Percentiles rank a stretch among this genome's conserved stretches.
These are phyloP conservation scores for Sebastiscus tertius DNA, from an alignment of 2,797 vertebrate genomes.

Conservation along the genomic window DNA sequence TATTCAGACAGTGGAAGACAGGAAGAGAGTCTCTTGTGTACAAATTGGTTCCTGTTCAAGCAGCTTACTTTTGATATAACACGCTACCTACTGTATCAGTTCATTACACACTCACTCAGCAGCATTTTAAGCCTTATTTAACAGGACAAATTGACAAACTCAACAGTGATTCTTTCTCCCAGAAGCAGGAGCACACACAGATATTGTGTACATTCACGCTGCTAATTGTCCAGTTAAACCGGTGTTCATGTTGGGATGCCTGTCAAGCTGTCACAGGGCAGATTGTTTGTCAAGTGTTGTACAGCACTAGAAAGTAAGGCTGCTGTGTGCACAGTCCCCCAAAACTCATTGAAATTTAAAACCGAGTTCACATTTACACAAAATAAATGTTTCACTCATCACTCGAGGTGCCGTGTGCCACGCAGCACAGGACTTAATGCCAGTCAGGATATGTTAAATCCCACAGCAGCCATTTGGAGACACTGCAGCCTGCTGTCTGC, in stretches of 20 bases:
- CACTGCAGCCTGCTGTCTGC: conserved; percentile 59
- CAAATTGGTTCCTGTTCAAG: conserved; percentile 43
- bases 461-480: conserved; percentile 63
- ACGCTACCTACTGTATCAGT: conserved; percentile 28
- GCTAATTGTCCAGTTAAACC: conserved; percentile 4
- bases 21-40: conserved; percentile 18
- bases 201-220: neutral
- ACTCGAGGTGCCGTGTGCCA: conserved; percentile 18
- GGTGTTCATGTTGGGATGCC: neutral
- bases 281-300: neutral
- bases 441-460: conserved; percentile 63
- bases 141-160: conserved; percentile 18
- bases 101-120: conserved; percentile 30
- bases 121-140: conserved; percentile 43
- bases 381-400: conserved; percentile 48
- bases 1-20: conserved; percentile 21
- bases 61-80: conserved; percentile 37
- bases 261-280: neutral
- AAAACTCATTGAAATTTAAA: conserved; percentile 9
- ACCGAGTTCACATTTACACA: conserved; percentile 21
- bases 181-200: neutral
- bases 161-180: neutral
- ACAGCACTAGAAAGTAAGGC: neutral
- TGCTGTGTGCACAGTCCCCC: neutral
- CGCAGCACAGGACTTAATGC: conserved; percentile 24